These are phyloP conservation scores for Sitophilus oryzae DNA, from an alignment of 1,140 invertebrate genomes.

Conservation along the genomic window DNA sequence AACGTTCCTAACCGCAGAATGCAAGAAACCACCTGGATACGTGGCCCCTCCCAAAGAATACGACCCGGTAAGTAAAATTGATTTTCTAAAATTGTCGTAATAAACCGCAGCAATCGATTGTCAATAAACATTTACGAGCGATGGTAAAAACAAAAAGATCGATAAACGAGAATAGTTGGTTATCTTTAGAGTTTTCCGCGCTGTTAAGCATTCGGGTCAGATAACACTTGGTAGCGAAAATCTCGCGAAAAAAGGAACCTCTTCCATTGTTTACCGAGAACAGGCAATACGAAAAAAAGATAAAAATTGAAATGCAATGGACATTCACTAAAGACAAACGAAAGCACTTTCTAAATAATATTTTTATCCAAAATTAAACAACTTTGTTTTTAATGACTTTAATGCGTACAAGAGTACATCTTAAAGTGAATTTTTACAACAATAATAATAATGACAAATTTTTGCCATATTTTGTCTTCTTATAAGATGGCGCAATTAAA, in stretches of 20 bases:
- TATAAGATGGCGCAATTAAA: no score
- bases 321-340: no score
- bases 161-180: neutral
- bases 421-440: no score
- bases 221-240: neutral
- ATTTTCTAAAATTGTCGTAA: neutral
- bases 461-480: no score
- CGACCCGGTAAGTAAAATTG: constrained; percentile 41
- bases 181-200: constrained; percentile 4
- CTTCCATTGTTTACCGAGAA: no score
- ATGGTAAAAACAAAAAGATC: constrained; percentile 9
- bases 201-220: neutral
- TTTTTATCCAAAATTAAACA: no score
- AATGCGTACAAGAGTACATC: no score
- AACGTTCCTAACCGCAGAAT: constrained; percentile 20
- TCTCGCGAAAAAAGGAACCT: neutral
- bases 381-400: no score
- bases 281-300: no score
- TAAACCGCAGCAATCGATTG: constrained; percentile 24
- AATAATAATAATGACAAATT: no score
- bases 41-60: constrained; percentile 37
- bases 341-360: no score
- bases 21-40: constrained; percentile 42
- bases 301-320: no score
- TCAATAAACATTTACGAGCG: constrained; percentile 17